These are phyloP conservation scores for Brachypodius melanocephalos DNA, from an alignment of 2,113 vertebrate species.

Conservation along the genomic window DNA sequence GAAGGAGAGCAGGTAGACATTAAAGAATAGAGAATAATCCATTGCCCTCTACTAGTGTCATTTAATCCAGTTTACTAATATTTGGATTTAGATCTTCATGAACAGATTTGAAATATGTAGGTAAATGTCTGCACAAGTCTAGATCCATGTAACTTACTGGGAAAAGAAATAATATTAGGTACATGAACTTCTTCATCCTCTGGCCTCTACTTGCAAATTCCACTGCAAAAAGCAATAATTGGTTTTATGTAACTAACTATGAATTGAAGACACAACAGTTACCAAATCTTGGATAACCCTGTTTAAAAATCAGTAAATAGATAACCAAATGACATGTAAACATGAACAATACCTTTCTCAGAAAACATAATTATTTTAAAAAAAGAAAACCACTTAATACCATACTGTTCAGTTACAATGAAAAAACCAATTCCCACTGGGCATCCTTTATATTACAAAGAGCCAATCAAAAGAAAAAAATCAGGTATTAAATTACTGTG, in stretches of 20 bases:
- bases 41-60: background rate
- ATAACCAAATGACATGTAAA: background rate
- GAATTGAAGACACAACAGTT: background rate
- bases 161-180: background rate
- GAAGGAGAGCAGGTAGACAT: background rate
- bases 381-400: background rate
- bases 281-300: accelerated
- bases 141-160: background rate
- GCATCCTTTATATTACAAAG: background rate
- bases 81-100: background rate
- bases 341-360: background rate
- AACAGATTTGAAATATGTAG: background rate
- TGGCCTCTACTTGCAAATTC: background rate
- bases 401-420: background rate
- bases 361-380: background rate
- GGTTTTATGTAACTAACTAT: background rate
- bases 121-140: background rate
- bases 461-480: background rate
- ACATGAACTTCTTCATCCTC: background rate
- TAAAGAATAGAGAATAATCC: background rate
- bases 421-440: background rate
- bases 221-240: background rate
- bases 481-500: background rate
- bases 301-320: background rate
- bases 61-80: background rate